A percentile compares a stretch with the other conserved stretches of the same genome.
Conservation (phyloP, 2,888 invertebrate species). For the Brenthis ino region DNA sequence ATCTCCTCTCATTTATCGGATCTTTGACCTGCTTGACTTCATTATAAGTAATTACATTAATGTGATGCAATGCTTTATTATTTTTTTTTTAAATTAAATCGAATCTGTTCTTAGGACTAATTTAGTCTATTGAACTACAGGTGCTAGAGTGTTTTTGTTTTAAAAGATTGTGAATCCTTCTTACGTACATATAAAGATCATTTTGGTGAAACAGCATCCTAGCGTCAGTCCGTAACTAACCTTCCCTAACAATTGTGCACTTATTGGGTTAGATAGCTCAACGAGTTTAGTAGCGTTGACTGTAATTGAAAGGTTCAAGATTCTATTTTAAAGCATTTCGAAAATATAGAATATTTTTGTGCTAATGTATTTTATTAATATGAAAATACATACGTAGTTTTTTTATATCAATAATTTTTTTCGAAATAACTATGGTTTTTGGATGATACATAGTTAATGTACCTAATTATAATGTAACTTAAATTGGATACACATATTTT, state of each 20-base stretch:
- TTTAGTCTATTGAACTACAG: constrained; percentile 6
- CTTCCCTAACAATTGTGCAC: constrained; percentile 34
- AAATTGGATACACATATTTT: too few species aligned
- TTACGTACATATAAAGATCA: constrained; percentile 12
- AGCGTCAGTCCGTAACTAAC: constrained; percentile 33
- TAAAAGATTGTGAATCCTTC: constrained; percentile 17
- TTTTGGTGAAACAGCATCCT: constrained; percentile 18
- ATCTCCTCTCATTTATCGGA: constrained; percentile 18
- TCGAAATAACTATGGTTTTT: too few species aligned
- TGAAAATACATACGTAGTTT: too few species aligned
- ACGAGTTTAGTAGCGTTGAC: constrained; percentile 14
- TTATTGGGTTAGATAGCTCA: constrained; percentile 25
- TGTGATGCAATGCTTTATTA: not conserved
- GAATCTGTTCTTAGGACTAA: constrained; percentile 17
- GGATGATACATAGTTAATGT: too few species aligned
- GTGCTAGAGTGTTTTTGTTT: constrained; percentile 1
- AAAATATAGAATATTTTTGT: not conserved
- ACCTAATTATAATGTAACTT: too few species aligned
- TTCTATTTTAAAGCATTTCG: constrained; percentile 13
- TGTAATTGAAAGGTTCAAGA: constrained; percentile 24
- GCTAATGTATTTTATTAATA: too few species aligned
- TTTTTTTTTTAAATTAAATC: not conserved
- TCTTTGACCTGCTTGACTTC: constrained; percentile 9
- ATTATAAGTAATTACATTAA: constrained; percentile 5
- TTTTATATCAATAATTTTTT: too few species aligned